Evolutionary conservation across 2,113 vertebrate species (phyloP), one percentile per base, ranked within the genome.

Genomic region (Forbesichthys papilliferus): DNA sequence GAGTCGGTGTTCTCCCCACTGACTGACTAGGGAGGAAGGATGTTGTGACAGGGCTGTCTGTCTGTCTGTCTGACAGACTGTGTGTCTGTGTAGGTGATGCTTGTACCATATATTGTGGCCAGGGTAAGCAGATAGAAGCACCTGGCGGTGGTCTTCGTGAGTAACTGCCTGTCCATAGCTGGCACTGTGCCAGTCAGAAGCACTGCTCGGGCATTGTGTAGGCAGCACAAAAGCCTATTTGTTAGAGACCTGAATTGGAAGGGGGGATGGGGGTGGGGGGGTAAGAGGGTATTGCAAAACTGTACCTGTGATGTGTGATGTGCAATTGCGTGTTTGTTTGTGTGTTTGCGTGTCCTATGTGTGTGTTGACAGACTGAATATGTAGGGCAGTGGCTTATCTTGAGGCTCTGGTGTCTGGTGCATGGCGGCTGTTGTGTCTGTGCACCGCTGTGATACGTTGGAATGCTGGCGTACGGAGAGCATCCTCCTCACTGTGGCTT

Each of bases 141-240:
- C 47, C 56, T 36, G 10, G 54, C 11, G 2, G 27, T 27, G 27
- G 27, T 27, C 47, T 20, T 46, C 12, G 27, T 14, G 12, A 6
- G 11, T 12, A 1, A 11, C 52, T 14, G 1, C 6, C 66, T 55
- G 71, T 63, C 79, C 73, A 61, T 48, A 53, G 73, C 68, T 84
- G 85, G 85, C 71, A 27, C 74, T 27, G 13, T 0, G 75, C 86
- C 81, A 55, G 55, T 27, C 55, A 9, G 66, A 74, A 77, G 61
- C 69, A 79, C 87, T 84, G 68, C 77, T 75, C 84, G 65, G 75
- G 66, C 71, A 75, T 88, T 86, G 73, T 88, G 77, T 65, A 59
- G 60, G 67, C 66, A 0, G 58, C 81, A 89, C 83, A 85, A 89
- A 86, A 83, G 82, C 59, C 58, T 62, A 74, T 80, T 90, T 91